Base-by-base conservation (phyloP, 1,140 invertebrate species). In the Bombus balteatus region DNA sequence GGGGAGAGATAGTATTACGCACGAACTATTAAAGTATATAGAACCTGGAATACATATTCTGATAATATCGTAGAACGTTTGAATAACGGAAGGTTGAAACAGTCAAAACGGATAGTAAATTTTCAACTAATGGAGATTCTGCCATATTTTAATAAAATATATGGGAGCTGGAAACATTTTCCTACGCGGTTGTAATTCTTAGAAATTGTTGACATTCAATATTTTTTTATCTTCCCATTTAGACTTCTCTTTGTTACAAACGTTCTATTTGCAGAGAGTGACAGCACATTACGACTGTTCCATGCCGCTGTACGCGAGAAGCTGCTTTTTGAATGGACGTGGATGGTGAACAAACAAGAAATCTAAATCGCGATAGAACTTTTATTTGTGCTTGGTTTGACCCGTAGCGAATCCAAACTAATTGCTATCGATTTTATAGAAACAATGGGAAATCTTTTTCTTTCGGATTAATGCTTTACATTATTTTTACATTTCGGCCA, bases 361-460 rank as follows among this genome's bases (percentile, higher is more conserved):
- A 57, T 78, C 59, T 10, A 79, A 77, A 73, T 62, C 74, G 47
- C 71, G 81, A 74, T 47, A 43, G n/a, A 77, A 65, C 47, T 83
- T 84, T 66, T 87, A 71, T 84, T 87, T 79, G 68, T 75, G 43
- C 41, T 79, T 47, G 68, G 66, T 87, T 87, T 84, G 53, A 74
- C 81, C 28, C 43, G 75, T 25, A 73, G 10, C 53, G 47, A 73
- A 43, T 43, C 47, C 75, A 39, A 32, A 79, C 74, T 84, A 87
- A 79, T 84, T 87, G 70, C 39, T 39, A 79, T 87, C 86, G 86
- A 74, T 87, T 83, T 59, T 59, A 32, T 28, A 28, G 83, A n/a
- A 22, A 80, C 22, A 43, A 25, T 41, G 5, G 32, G 28, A 28
- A 74, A 32, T 75, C 22, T 57, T 43, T 59, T 62, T 12, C 59